A percentile compares a stretch with the other conserved stretches of the same genome.
Evolutionary conservation across 2,888 invertebrate genomes (phyloP).

Genomic region (Tetramorium bicarinatum): DNA sequence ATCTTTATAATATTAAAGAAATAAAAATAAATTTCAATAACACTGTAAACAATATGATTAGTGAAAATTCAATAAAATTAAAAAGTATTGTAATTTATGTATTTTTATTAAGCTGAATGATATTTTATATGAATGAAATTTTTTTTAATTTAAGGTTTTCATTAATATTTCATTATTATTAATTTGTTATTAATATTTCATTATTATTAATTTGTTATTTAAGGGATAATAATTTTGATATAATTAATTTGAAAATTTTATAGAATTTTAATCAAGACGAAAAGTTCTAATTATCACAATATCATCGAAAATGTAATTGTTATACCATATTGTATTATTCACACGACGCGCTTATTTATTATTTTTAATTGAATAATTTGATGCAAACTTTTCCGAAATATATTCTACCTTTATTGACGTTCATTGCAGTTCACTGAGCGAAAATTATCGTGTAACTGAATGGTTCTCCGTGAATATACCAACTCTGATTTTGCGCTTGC

Average conservation of each 20-base stretch:
- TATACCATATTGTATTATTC: neutral
- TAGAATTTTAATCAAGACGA: neutral
- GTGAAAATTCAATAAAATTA: neutral
- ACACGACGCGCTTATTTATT: neutral
- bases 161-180: neutral
- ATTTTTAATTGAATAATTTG: neutral
- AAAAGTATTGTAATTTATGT: neutral
- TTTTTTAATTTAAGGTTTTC: neutral
- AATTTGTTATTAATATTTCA: neutral
- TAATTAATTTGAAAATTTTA: neutral
- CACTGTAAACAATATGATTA: neutral
- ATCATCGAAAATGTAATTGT: neutral
- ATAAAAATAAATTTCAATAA: neutral
- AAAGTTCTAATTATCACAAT: neutral
- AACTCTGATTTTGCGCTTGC: constrained; percentile 27
- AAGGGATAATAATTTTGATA: neutral
- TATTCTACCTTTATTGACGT: constrained; percentile 15
- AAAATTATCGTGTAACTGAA: constrained; percentile 33
- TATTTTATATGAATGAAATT: neutral
- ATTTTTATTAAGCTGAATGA: neutral
- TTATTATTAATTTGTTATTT: neutral
- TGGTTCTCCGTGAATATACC: constrained; percentile 10
- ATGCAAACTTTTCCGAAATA: neutral
- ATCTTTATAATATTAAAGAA: neutral
- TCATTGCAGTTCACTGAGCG: constrained; percentile 13